These are phyloP conservation scores for Megalurothrips usitatus DNA, from an alignment of 2,888 invertebrate genomes.

Conservation along the genomic window DNA sequence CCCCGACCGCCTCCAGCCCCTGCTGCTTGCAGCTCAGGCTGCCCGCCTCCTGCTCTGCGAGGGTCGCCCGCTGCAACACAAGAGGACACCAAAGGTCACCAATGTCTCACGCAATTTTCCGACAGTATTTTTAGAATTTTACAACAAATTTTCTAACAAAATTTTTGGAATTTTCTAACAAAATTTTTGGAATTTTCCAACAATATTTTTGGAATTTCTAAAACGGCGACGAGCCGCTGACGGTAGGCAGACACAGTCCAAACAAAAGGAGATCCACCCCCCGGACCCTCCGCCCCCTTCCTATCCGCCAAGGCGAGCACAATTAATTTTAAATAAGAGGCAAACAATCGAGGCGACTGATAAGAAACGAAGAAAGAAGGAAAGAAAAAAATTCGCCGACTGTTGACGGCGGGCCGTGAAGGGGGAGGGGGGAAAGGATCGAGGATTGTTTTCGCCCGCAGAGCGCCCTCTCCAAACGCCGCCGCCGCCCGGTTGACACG, in stretches of 20 bases:
- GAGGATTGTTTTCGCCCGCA: constrained; percentile 20
- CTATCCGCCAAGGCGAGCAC: background rate
- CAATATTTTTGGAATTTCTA: no score
- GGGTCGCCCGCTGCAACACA: constrained; percentile 14
- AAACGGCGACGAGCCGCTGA: background rate
- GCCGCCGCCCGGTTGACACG: background rate
- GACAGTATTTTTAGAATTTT: no score
- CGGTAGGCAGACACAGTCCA: background rate
- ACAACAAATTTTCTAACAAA: no score
- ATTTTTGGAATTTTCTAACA: no score
- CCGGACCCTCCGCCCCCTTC: background rate
- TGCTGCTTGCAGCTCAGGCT: constrained; percentile 24
- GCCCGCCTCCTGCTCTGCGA: constrained; percentile 19
- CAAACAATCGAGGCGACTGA: constrained; percentile 9
- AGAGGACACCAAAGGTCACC: background rate
- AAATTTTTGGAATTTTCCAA: no score
- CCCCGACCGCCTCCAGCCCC: constrained; percentile 9
- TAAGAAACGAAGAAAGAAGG: background rate
- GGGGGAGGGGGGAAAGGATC: background rate
- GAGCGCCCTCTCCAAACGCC: no score
- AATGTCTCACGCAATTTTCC: no score
- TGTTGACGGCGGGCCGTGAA: background rate
- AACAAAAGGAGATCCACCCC: constrained; percentile 6
- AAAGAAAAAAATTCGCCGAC: background rate
- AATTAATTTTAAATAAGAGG: constrained; percentile 24